These are phyloP conservation scores for Buceros bicornis DNA, from an alignment of 2,797 vertebrate species.

Conservation along the genomic window DNA sequence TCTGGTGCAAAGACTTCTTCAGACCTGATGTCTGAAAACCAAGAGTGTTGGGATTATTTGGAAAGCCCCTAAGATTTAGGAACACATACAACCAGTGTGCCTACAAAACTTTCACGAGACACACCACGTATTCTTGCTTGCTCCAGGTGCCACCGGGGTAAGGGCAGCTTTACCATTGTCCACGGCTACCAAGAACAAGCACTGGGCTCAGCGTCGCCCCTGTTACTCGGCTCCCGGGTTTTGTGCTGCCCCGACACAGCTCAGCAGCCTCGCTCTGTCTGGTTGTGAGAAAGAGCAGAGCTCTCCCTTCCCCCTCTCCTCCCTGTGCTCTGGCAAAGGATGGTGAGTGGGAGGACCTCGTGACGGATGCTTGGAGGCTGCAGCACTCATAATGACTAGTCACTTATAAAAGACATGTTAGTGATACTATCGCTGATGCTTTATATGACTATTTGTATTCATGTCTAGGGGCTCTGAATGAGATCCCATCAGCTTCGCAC, in stretches of 20 bases:
- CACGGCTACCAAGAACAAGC: rapidly evolving
- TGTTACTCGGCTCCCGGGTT: neutral
- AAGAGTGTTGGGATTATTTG: neutral
- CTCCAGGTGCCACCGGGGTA: rapidly evolving
- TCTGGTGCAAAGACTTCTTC: neutral
- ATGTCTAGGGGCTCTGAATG: neutral
- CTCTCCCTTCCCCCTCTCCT: slow-evolving; percentile 38
- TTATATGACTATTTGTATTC: neutral
- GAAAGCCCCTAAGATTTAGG: neutral
- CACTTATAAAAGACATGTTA: neutral
- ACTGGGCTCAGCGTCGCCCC: neutral
- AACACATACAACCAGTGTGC: neutral
- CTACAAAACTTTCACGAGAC: neutral
- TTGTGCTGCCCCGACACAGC: neutral
- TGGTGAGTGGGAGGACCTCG: slow-evolving; percentile 23
- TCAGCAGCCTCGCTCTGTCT: neutral
- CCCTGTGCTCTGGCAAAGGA: neutral
- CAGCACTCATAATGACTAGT: neutral
- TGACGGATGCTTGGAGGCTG: slow-evolving; percentile 11
- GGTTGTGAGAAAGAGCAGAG: slow-evolving; percentile 17
- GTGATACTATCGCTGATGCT: neutral
- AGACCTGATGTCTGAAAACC: neutral
- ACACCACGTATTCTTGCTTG: neutral
- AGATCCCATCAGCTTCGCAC: neutral
- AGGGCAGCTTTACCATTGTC: neutral